These are phyloP conservation scores for Pungitius pungitius DNA, from an alignment of 2,113 vertebrate species.

Conservation along the genomic window DNA sequence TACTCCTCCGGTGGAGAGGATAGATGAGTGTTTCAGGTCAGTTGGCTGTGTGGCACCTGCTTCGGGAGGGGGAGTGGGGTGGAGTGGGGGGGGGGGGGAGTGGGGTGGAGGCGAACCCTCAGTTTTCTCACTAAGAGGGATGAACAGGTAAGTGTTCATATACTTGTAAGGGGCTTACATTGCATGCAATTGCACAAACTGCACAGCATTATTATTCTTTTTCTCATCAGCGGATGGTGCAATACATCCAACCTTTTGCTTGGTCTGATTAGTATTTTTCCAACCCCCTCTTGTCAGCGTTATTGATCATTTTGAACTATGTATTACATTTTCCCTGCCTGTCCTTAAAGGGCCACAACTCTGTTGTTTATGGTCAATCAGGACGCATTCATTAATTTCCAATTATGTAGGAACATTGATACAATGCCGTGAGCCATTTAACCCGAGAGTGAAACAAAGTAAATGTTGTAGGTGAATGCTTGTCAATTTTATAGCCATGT, in stretches of 20 bases:
- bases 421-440: slow-evolving; percentile 29
- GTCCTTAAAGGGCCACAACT: slow-evolving; percentile 19
- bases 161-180: slow-evolving; percentile 1
- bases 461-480: slow-evolving; percentile 21
- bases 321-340: slow-evolving; percentile 24
- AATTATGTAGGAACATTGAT: slow-evolving; percentile 25
- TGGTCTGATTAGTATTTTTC: slow-evolving; percentile 26
- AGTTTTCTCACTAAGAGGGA: slow-evolving; percentile 25
- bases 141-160: slow-evolving; percentile 45
- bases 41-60: slow-evolving; percentile 36
- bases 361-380: slow-evolving; percentile 46
- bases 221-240: slow-evolving; percentile 7
- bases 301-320: slow-evolving; percentile 39
- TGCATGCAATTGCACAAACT: slow-evolving; percentile 5
- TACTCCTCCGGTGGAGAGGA: slow-evolving; percentile 28
- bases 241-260: slow-evolving; percentile 27
- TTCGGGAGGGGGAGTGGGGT: slow-evolving; percentile 19
- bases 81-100: too few relatives aligned
- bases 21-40: slow-evolving; percentile 59
- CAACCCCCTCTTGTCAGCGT: slow-evolving; percentile 5
- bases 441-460: slow-evolving; percentile 14
- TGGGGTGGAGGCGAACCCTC: slow-evolving; percentile 19
- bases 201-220: not conserved
- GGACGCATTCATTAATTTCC: slow-evolving; percentile 38
- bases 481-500: slow-evolving; percentile 25